Base-by-base conservation (phyloP, 2,113 vertebrate species). In the Carassius auratus region DNA sequence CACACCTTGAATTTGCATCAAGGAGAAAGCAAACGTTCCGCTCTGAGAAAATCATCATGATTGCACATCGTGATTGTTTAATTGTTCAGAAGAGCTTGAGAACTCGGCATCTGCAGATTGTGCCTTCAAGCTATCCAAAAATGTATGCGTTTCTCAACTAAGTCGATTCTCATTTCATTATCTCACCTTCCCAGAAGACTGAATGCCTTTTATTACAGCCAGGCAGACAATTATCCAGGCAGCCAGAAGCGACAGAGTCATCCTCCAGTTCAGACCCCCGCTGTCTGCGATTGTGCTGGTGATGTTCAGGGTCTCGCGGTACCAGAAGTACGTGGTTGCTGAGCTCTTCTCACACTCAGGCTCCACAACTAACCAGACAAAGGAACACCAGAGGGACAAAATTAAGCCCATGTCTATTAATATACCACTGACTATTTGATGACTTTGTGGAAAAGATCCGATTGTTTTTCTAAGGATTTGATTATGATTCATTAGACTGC, bases 241-340 rank as follows among this genome's bases (percentile, higher is more conserved):
- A 69, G 90, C 93, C 12, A 99, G 92, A 81, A 99, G 95, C 30
- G 96, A 98, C 52, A 99, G 78, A 0, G 96, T 97, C 98, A 99
- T 99, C 94, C 93, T 98, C 98, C 97, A 99, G 92, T 99, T 99
- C 8, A 99, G 96, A 0, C 97, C 97, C 0, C 98, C 97, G 0
- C 97, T 96, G 92, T 99, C 96, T 0, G 97, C 97, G 86, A 99
- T 99, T 90, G 93, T 95, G 93, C 95, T 95, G 91, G 98, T 99
- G 91, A 99, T 99, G 92, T 99, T 97, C 86, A 99, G 88, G 50
- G 98, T 92, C 92, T 99, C 95, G 1, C 98, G 94, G 91, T 99
- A 99, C 98, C 98, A 99, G 95, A 99, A 99, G 91, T 98, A 99
- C 36, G 98, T 99, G 42, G 98, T 99, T 84, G 98, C 98, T 0